Conservation (phyloP, 2,113 vertebrate genomes). For the Heterotis niloticus region DNA sequence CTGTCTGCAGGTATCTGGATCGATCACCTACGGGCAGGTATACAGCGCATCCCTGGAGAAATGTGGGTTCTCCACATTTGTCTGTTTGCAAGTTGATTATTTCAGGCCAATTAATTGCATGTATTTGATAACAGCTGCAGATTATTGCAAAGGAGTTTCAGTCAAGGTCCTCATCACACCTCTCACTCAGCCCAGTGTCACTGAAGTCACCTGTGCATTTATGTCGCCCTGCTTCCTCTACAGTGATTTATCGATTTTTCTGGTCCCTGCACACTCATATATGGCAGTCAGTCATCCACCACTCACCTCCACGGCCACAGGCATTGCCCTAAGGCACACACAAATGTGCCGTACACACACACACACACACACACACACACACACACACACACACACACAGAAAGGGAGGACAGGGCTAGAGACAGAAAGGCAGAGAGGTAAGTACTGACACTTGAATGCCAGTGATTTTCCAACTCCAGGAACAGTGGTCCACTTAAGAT, state of each 20-base stretch:
- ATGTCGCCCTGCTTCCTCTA: constrained; percentile 1
- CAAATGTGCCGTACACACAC: background rate
- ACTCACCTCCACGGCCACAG: background rate
- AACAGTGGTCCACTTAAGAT: background rate
- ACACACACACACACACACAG: constrained; percentile 18
- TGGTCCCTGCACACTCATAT: background rate
- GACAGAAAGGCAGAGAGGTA: too few species aligned
- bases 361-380: constrained; percentile 18
- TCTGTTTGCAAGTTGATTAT: constrained; percentile 4
- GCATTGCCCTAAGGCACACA: background rate
- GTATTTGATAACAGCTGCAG: background rate
- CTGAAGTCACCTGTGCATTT: constrained; percentile 12
- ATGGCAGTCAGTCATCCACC: background rate
- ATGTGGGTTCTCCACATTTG: background rate
- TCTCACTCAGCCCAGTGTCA: background rate
- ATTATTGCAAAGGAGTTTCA: background rate
- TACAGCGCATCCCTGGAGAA: constrained; percentile 13
- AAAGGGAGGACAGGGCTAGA: constrained; percentile 6
- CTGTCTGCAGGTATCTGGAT: constrained; percentile 16
- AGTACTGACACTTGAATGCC: background rate
- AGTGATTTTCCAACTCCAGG: constrained; percentile 6
- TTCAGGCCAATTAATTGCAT: background rate
- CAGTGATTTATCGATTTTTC: constrained; percentile 10
- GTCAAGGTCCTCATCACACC: background rate
- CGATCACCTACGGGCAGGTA: constrained; percentile 13